Conservation (phyloP, 2,888 invertebrate species). For the Electrophaes corylata region DNA sequence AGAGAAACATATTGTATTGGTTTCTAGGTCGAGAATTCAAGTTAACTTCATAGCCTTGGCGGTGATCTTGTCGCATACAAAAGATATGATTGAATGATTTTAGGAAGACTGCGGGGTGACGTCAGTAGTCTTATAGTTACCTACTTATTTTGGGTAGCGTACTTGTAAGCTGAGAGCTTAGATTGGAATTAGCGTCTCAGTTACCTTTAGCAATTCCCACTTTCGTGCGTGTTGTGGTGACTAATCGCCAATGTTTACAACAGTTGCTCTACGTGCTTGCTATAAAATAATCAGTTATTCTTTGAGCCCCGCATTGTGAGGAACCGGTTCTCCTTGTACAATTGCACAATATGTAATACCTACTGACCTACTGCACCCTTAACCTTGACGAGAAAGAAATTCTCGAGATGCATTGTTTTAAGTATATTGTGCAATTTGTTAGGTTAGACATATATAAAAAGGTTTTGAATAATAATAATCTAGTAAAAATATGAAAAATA, state of each 20-base stretch:
- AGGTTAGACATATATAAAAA: no score
- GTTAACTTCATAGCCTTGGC: slow-evolving; percentile 30
- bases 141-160: not conserved
- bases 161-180: not conserved
- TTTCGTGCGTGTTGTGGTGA: slow-evolving; percentile 21
- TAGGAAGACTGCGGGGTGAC: not conserved
- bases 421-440: no score
- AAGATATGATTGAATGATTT: slow-evolving; percentile 15
- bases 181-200: not conserved
- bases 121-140: not conserved
- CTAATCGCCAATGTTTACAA: slow-evolving; percentile 29
- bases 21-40: slow-evolving; percentile 22
- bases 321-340: slow-evolving; percentile 22
- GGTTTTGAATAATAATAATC: no score
- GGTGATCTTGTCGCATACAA: slow-evolving; percentile 11
- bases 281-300: slow-evolving; percentile 7
- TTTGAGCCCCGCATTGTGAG: slow-evolving; percentile 13
- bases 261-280: slow-evolving; percentile 9
- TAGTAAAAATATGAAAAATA: no score
- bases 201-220: not conserved
- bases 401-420: not conserved
- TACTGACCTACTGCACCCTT: slow-evolving; percentile 23
- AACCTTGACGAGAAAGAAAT: slow-evolving; percentile 12
- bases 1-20: not conserved
- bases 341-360: slow-evolving; percentile 9